These are phyloP conservation scores for Trichonephila clavipes DNA, from an alignment of 1,140 invertebrate genomes.

Conservation along the genomic window DNA sequence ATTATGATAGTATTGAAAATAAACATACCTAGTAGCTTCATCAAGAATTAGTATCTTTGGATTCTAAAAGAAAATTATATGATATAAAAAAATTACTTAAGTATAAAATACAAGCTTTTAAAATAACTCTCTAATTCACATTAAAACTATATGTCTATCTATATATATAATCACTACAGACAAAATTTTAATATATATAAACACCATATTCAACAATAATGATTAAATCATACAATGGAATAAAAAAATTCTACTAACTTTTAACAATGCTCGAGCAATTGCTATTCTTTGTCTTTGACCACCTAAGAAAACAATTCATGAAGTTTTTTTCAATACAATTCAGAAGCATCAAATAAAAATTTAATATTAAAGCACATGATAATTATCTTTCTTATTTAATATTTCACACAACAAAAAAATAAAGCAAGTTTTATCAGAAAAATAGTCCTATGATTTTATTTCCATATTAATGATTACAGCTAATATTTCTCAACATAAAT, in stretches of 20 bases:
- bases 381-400: conserved; percentile 29
- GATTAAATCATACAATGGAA: background rate
- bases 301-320: conserved; percentile 77
- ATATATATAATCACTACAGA: no score
- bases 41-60: conserved; percentile 92
- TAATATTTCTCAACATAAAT: no score
- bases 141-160: no score
- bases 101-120: no score
- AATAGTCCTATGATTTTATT: no score
- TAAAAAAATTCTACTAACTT: conserved; percentile 76
- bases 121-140: no score
- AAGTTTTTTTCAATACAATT: no score
- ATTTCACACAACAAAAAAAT: background rate
- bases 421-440: background rate
- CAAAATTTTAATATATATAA: no score
- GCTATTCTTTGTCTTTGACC: conserved; percentile 82
- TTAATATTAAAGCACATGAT: conserved; percentile 28
- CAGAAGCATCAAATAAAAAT: background rate
- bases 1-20: no score
- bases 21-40: conserved; percentile 87
- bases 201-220: no score
- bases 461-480: no score
- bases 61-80: conserved; percentile 84
- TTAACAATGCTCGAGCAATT: conserved; percentile 81
- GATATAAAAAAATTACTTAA: background rate